Evolutionary conservation across 1,140 invertebrate genomes (phyloP).

Genomic region (Camponotus vicinus): DNA sequence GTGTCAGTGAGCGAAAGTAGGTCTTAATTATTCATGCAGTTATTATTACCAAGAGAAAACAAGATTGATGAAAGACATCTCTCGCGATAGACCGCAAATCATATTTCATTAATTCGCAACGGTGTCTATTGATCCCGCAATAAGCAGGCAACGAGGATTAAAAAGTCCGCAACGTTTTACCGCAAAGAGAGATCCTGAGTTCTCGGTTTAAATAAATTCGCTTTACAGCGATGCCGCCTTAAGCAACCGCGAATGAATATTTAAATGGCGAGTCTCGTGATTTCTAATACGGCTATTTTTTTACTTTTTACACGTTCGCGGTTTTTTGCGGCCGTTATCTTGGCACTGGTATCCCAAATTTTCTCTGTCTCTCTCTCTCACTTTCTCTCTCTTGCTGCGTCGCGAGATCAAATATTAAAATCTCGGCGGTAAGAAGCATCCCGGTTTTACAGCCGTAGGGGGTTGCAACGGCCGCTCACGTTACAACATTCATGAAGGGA

Average conservation of each 20-base stretch:
- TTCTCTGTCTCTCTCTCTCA: slow-evolving; percentile 9
- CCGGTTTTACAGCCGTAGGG: slow-evolving; percentile 58
- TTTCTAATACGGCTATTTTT: slow-evolving; percentile 62
- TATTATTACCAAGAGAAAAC: slow-evolving; percentile 12
- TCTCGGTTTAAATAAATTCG: slow-evolving; percentile 54
- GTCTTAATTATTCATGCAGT: background rate
- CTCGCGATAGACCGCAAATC: background rate
- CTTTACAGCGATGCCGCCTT: slow-evolving; percentile 44
- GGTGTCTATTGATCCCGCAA: background rate
- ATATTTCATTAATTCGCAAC: slow-evolving; percentile 14
- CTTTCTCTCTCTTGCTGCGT: background rate
- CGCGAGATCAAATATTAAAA: slow-evolving; percentile 74
- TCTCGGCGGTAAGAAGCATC: slow-evolving; percentile 65
- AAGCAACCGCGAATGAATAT: slow-evolving; percentile 69
- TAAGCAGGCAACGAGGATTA: background rate
- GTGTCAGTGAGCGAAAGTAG: background rate
- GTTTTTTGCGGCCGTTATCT: slow-evolving; percentile 47
- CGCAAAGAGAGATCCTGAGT: slow-evolving; percentile 18
- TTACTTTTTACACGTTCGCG: slow-evolving; percentile 35
- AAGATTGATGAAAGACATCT: background rate
- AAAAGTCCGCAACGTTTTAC: background rate
- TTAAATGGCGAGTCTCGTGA: slow-evolving; percentile 64
- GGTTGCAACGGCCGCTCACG: slow-evolving; percentile 3
- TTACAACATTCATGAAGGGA: slow-evolving; percentile 60
- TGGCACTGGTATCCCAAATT: slow-evolving; percentile 26